A percentile compares a stretch with the other conserved stretches of the same genome.
phyloP scores from a whole-genome alignment of 2,888 invertebrate species.

The Autographa gamma region DNA sequence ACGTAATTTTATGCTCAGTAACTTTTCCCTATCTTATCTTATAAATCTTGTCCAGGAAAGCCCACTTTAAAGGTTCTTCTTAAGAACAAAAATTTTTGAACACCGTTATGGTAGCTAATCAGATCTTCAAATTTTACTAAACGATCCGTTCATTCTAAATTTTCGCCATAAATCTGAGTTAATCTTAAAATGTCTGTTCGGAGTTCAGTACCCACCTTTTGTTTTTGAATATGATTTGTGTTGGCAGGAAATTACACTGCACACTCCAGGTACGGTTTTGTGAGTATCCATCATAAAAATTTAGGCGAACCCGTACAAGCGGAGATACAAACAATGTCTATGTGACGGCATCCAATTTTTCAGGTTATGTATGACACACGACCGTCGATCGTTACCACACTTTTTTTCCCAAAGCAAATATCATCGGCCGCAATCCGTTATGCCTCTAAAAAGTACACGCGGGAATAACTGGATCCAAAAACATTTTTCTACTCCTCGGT shows the following conservation, averaged over 20 bases:
- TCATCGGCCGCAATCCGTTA: constrained; percentile 64
- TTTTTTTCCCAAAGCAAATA: constrained; percentile 54
- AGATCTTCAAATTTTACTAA: constrained; percentile 1
- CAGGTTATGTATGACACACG: constrained; percentile 27
- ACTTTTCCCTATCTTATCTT: constrained; percentile 2
- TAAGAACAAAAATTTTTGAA: constrained; percentile 4
- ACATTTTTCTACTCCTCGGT: constrained; percentile 59
- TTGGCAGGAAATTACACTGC: constrained; percentile 5
- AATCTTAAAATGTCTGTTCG: constrained; percentile 2
- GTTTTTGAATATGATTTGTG: constrained; percentile 8
- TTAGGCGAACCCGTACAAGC: background rate
- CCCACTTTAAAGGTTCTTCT: constrained; percentile 4
- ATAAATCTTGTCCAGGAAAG: constrained; percentile 4
- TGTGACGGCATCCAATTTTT: constrained; percentile 24
- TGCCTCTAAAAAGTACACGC: constrained; percentile 61
- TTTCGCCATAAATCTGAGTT: background rate
- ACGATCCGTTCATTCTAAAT: background rate
- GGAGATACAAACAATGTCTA: constrained; percentile 6
- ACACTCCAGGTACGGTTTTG: background rate
- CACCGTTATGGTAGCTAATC: background rate
- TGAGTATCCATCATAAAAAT: constrained; percentile 7
- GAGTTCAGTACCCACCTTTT: constrained; percentile 2
- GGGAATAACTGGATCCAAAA: constrained; percentile 61
- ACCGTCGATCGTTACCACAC: constrained; percentile 32
- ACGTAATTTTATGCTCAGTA: constrained; percentile 2